A percentile compares a stretch with the other conserved stretches of the same genome.
These are phyloP conservation scores for Eupithecia pulchellata DNA, from an alignment of 2,888 invertebrate genomes.

Conservation along the genomic window DNA sequence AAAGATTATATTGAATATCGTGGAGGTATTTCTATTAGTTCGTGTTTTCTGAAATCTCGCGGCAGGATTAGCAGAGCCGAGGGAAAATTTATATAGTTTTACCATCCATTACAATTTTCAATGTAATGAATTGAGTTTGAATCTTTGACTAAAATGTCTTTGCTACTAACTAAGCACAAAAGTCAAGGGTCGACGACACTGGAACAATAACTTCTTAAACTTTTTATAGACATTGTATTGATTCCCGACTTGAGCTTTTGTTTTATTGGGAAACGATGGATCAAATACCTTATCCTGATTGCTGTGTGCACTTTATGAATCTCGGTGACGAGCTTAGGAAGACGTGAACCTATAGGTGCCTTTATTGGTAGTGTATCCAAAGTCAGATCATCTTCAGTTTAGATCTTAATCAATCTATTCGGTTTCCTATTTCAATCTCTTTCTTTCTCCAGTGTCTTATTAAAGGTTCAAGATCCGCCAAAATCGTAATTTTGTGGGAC, in stretches of 20 bases:
- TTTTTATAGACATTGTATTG: constrained; percentile 25
- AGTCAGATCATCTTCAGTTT: neutral
- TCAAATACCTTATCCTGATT: constrained; percentile 51
- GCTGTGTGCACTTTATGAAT: constrained; percentile 47
- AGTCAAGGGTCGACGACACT: neutral
- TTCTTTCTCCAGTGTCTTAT: neutral
- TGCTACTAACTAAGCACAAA: neutral
- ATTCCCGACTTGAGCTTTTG: constrained; percentile 46
- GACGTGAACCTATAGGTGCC: neutral
- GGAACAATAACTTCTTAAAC: constrained; percentile 12
- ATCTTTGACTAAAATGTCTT: neutral
- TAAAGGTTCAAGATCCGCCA: no score
- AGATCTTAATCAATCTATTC: neutral
- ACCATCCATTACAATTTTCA: neutral
- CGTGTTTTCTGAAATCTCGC: neutral
- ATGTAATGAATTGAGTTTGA: neutral
- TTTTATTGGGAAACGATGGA: constrained; percentile 54
- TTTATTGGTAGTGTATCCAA: neutral
- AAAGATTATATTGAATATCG: constrained; percentile 15
- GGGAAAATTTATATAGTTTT: neutral
- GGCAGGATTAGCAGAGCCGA: neutral
- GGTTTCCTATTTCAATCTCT: neutral
- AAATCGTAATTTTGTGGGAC: no score
- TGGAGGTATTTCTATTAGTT: neutral
- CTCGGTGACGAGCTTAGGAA: constrained; percentile 29